Percentiles rank a stretch among this genome's conserved stretches.
Conservation (phyloP, 2,113 vertebrate genomes). For the Cheilinus undulatus region DNA sequence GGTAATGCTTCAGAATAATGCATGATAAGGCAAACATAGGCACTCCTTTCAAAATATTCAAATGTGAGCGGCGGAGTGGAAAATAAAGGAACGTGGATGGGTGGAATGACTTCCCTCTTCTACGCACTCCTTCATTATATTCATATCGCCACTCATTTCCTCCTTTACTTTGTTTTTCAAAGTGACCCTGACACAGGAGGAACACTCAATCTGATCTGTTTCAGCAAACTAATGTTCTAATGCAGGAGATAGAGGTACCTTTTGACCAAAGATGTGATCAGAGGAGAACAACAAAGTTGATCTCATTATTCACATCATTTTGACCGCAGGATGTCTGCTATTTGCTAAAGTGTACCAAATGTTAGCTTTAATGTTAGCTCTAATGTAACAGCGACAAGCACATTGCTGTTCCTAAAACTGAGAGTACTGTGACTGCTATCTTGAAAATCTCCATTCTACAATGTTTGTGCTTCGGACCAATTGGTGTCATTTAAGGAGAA, state of each 20-base stretch:
- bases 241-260: slow-evolving; percentile 1
- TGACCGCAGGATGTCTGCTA: not conserved
- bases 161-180: slow-evolving; percentile 67
- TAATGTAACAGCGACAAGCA: too few relatives aligned
- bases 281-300: not conserved
- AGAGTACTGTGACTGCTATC: too few relatives aligned
- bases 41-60: slow-evolving; percentile 84
- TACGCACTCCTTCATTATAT: slow-evolving; percentile 74
- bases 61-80: slow-evolving; percentile 83
- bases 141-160: slow-evolving; percentile 67
- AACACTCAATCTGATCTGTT: slow-evolving; percentile 30
- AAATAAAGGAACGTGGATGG: slow-evolving; percentile 82
- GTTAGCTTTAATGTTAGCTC: not conserved
- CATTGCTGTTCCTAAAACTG: too few relatives aligned
- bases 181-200: slow-evolving; percentile 59
- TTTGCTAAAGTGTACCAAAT: too few relatives aligned
- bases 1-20: slow-evolving; percentile 84
- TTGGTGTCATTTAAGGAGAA: too few relatives aligned
- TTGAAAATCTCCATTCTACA: too few relatives aligned
- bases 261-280: not conserved
- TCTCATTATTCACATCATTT: not conserved
- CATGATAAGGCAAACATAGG: slow-evolving; percentile 87
- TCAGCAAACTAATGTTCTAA: slow-evolving; percentile 10
- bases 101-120: slow-evolving; percentile 78
- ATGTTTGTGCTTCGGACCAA: too few relatives aligned